These are phyloP conservation scores for Philantomba maxwellii DNA, from an alignment of 2,113 vertebrate species.

Conservation along the genomic window DNA sequence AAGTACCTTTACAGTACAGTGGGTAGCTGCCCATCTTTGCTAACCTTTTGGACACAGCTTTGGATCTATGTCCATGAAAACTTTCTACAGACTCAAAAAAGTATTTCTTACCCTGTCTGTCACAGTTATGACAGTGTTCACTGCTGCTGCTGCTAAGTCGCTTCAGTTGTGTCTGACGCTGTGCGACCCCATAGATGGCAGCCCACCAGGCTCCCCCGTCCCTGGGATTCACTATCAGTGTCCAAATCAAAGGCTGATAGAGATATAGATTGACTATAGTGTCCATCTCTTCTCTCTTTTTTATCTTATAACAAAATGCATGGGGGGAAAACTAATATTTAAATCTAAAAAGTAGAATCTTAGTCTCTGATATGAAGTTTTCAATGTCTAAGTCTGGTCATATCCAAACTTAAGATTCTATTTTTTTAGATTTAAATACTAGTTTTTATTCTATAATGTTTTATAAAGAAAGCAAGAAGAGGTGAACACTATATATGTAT, in stretches of 20 bases:
- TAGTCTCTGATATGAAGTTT: background rate
- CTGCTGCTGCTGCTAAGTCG: background rate
- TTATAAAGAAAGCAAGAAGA: background rate
- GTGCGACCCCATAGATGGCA: background rate
- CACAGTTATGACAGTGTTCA: background rate
- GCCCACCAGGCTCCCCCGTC: background rate
- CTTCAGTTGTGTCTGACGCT: background rate
- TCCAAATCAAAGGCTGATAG: background rate
- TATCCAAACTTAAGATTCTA: background rate
- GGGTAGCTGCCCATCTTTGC: background rate
- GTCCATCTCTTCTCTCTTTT: background rate
- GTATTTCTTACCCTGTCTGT: background rate
- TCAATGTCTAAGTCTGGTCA: background rate
- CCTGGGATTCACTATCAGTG: background rate
- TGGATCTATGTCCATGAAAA: background rate
- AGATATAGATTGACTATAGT: background rate
- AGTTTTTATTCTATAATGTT: background rate
- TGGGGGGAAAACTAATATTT: background rate
- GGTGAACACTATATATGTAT: background rate
- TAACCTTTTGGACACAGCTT: background rate
- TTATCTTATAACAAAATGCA: background rate
- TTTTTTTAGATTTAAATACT: conserved; percentile 6
- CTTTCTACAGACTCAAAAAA: background rate
- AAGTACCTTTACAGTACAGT: background rate
- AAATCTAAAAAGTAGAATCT: background rate